Evolutionary conservation across 2,113 vertebrate genomes (phyloP).

Genomic region (Chitala chitala): DNA sequence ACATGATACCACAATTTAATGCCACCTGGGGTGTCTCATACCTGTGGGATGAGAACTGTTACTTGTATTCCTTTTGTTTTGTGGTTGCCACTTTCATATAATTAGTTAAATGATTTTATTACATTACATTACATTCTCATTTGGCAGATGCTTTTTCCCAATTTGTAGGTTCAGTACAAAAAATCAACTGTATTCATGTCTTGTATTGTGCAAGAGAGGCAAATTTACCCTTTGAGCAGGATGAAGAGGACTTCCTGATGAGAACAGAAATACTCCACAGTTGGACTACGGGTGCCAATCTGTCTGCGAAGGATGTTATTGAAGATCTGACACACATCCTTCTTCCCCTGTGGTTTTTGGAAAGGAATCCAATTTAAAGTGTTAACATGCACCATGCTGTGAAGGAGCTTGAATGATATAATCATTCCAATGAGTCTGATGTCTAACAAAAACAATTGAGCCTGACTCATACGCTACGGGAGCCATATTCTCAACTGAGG

Average conservation of each 20-base stretch:
- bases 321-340: constrained; percentile 96
- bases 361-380: not conserved
- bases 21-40: constrained; percentile 93
- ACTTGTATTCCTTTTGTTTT: not conserved
- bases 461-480: no score
- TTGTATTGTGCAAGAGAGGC: not conserved
- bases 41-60: constrained; percentile 47
- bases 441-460: no score
- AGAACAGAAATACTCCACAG: constrained; percentile 90
- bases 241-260: constrained; percentile 91
- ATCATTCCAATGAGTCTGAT: no score
- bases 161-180: no score
- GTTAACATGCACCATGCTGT: no score
- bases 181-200: no score
- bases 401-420: no score
- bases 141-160: no score
- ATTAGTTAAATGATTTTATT: no score
- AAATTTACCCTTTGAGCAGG: constrained; percentile 83
- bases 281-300: constrained; percentile 85
- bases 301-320: constrained; percentile 96
- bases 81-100: no score
- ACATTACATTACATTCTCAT: no score
- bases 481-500: not conserved
- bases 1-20: constrained; percentile 92
- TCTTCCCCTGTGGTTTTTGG: constrained; percentile 75